Evolutionary conservation across 2,113 vertebrate species (phyloP).

Genomic region (Microcebus murinus): DNA sequence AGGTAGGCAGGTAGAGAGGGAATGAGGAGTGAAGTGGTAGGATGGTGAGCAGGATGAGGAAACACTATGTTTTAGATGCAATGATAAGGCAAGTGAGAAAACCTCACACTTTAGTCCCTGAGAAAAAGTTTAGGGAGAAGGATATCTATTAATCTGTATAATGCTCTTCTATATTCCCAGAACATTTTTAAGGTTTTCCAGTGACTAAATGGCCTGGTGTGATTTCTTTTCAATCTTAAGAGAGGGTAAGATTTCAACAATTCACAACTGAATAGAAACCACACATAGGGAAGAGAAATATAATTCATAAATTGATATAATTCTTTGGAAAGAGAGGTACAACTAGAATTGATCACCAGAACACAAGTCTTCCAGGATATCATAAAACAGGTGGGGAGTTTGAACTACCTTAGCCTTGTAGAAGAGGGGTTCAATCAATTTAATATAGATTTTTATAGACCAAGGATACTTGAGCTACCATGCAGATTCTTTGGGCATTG

Average conservation of each 20-base stretch:
- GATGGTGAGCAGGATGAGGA: neutral
- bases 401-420: neutral
- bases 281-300: neutral
- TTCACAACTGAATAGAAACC: neutral
- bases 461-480: neutral
- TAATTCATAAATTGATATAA: neutral
- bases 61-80: neutral
- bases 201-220: neutral
- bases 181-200: neutral
- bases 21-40: neutral
- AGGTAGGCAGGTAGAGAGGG: neutral
- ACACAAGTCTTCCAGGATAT: neutral
- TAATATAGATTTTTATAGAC: neutral
- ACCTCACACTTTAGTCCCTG: too few relatives aligned
- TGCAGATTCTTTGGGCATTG: neutral
- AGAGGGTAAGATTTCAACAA: neutral
- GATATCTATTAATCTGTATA: neutral
- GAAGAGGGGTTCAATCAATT: neutral
- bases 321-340: fast-evolving
- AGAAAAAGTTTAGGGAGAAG: neutral
- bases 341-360: neutral
- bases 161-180: neutral
- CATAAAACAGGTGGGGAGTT: neutral
- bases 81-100: neutral
- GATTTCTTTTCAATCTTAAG: neutral